A percentile compares a stretch with the other conserved stretches of the same genome.
Conservation (phyloP, 2,113 vertebrate species). For the Siniperca chuatsi region DNA sequence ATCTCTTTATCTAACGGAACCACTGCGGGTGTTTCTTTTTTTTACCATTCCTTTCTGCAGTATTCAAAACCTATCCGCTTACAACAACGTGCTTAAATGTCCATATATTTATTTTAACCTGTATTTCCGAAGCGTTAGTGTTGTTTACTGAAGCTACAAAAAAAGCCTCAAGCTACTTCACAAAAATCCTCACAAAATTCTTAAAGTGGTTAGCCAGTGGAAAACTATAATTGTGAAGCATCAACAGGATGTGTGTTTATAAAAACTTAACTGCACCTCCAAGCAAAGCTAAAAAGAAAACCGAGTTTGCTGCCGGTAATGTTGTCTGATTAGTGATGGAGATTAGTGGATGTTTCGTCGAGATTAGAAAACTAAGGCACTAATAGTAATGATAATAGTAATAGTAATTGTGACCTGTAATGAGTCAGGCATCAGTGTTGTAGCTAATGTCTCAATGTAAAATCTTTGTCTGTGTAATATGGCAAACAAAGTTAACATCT, state of each 20-base stretch:
- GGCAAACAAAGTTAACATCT: neutral
- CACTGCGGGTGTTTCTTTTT: too few species aligned
- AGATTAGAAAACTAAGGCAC: neutral
- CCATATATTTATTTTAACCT: too few species aligned
- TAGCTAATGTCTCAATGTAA: neutral
- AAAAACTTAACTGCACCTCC: neutral
- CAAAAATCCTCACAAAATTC: too few species aligned
- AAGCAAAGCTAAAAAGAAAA: neutral
- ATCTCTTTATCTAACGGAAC: too few species aligned
- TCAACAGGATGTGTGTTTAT: neutral
- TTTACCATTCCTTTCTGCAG: too few species aligned
- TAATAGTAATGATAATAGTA: neutral
- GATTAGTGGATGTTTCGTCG: neutral
- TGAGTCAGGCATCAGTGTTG: neutral
- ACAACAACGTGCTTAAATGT: too few species aligned
- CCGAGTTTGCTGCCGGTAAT: neutral
- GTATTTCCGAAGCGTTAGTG: too few species aligned
- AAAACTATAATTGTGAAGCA: too few species aligned
- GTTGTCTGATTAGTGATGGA: neutral
- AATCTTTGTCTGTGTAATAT: neutral
- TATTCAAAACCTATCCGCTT: too few species aligned
- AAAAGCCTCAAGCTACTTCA: too few species aligned
- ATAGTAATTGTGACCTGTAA: neutral
- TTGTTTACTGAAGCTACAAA: too few species aligned
- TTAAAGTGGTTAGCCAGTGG: too few species aligned